Conservation (phyloP, 2,797 vertebrate species). For the Stomatorhinus walkeri region DNA sequence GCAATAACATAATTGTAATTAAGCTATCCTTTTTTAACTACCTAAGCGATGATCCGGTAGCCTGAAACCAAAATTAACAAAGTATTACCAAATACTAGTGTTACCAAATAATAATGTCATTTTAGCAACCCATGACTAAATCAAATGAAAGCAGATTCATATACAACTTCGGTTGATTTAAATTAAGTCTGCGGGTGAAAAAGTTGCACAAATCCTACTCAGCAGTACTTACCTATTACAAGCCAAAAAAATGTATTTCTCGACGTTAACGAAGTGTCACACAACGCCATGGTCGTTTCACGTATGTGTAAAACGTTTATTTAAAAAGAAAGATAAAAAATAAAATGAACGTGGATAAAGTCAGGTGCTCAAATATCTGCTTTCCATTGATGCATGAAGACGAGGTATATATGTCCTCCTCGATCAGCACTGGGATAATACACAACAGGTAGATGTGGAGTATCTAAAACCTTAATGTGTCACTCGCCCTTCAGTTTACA, state of each 20-base stretch:
- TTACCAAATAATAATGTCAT: background rate
- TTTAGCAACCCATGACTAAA: background rate
- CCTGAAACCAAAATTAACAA: background rate
- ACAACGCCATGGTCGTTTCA: slow-evolving; percentile 10
- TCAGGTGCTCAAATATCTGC: background rate
- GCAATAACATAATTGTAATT: background rate
- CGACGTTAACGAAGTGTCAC: background rate
- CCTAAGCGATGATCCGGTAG: background rate
- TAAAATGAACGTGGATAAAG: background rate
- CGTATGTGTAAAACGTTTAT: background rate
- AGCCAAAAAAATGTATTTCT: slow-evolving; percentile 4
- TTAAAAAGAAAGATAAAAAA: background rate
- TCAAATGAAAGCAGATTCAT: background rate
- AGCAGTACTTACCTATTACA: slow-evolving; percentile 16
- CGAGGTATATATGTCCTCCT: background rate
- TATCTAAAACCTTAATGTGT: background rate
- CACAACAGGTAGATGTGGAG: background rate
- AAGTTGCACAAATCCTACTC: background rate
- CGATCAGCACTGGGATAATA: background rate
- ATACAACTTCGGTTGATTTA: background rate
- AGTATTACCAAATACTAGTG: background rate
- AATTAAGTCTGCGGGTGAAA: background rate
- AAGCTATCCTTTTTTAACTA: background rate
- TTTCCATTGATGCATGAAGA: background rate
- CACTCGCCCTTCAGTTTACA: background rate